Percentiles rank a stretch among this genome's conserved stretches.
phyloP scores from a whole-genome alignment of 2,797 vertebrate species.

The Phalanger gymnotis region DNA sequence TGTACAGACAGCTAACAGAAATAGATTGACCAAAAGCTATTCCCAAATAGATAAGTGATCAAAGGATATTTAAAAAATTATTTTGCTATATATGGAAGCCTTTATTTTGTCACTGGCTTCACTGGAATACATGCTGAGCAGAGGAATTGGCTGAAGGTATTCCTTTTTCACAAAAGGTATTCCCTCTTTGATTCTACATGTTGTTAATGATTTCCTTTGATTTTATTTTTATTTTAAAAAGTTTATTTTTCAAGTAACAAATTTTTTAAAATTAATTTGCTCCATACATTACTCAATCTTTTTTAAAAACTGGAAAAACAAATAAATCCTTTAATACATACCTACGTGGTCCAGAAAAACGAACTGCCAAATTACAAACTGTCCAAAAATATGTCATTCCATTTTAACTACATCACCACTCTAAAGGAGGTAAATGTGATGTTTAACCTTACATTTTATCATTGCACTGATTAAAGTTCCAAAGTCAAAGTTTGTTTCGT shows the following conservation, averaged over 20 bases:
- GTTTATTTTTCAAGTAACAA: background rate
- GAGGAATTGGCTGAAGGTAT: background rate
- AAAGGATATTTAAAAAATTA: background rate
- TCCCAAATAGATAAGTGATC: background rate
- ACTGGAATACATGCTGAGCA: background rate
- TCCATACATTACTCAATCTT: background rate
- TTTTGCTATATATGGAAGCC: background rate
- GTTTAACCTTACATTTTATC: background rate
- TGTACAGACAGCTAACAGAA: background rate
- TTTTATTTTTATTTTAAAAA: background rate
- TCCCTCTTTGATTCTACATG: background rate
- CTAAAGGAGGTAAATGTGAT: background rate
- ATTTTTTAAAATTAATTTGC: background rate
- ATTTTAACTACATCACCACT: background rate
- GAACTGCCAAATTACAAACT: background rate
- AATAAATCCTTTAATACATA: background rate
- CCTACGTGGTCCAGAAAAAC: background rate
- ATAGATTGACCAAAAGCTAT: background rate
- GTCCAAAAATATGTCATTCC: background rate
- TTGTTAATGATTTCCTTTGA: background rate
- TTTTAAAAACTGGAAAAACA: background rate
- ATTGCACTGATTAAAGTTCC: background rate
- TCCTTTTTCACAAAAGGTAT: background rate
- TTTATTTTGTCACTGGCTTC: background rate
- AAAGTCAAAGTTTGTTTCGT: background rate